Percentiles rank a stretch among this genome's conserved stretches.
phyloP scores from a whole-genome alignment of 2,113 vertebrate genomes.

The Melanerpes aurifrons region DNA sequence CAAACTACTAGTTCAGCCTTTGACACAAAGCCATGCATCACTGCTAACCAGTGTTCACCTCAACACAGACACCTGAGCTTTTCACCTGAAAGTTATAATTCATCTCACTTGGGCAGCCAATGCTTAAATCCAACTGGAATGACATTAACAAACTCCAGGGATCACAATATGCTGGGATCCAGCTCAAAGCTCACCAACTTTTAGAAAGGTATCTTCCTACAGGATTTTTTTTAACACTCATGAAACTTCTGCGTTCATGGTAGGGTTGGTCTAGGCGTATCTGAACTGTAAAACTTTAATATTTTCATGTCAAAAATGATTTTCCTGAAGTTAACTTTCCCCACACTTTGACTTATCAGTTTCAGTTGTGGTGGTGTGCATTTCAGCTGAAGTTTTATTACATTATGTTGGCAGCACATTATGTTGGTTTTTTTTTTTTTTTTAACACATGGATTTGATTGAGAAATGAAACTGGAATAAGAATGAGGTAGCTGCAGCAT shows the following conservation, averaged over 20 bases:
- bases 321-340: conserved; percentile 79
- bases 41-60: conserved; percentile 3
- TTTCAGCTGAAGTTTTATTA: conserved; percentile 81
- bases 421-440: conserved; percentile 31
- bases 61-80: background rate
- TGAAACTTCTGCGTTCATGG: conserved; percentile 52
- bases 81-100: background rate
- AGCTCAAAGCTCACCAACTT: conserved; percentile 9
- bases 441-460: conserved; percentile 84
- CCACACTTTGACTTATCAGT: conserved; percentile 75
- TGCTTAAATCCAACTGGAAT: conserved; percentile 21
- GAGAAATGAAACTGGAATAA: conserved; percentile 83
- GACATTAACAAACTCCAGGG: background rate
- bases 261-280: conserved; percentile 52
- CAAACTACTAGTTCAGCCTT: conserved; percentile 40
- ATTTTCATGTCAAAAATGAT: conserved; percentile 75
- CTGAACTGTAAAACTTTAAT: conserved; percentile 75
- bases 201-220: conserved; percentile 3
- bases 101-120: conserved; percentile 5
- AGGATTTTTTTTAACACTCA: background rate
- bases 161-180: conserved; percentile 12
- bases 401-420: conserved; percentile 79
- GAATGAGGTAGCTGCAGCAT: conserved; percentile 79
- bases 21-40: conserved; percentile 59
- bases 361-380: conserved; percentile 74